A percentile compares a stretch with the other conserved stretches of the same genome.
Conservation (phyloP, 2,888 invertebrate genomes). For the Elegia similella region DNA sequence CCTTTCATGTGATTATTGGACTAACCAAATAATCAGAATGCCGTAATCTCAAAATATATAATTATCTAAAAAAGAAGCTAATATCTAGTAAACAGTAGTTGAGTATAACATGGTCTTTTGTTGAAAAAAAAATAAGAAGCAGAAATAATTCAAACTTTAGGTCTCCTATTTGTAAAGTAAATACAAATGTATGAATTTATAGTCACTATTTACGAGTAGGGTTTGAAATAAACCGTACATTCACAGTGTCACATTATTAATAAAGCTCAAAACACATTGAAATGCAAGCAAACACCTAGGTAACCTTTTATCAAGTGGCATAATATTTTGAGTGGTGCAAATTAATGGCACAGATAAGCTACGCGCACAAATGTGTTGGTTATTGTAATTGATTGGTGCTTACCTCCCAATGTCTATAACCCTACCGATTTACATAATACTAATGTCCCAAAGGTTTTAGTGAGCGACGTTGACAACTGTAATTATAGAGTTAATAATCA, state of each 20-base stretch:
- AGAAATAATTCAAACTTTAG: too few relatives aligned
- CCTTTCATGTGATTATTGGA: too few relatives aligned
- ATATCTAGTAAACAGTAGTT: too few relatives aligned
- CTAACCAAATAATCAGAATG: too few relatives aligned
- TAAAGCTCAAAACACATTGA: constrained; percentile 14
- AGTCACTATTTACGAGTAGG: too few relatives aligned
- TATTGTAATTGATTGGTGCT: constrained; percentile 47
- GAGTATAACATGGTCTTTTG: too few relatives aligned
- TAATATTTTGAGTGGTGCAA: constrained; percentile 27
- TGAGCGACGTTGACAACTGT: constrained; percentile 18
- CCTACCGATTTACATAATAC: constrained; percentile 40
- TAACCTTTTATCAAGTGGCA: constrained; percentile 19
- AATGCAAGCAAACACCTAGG: constrained; percentile 2
- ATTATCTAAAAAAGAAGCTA: too few relatives aligned
- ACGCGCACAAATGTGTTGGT: constrained; percentile 43
- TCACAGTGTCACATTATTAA: background rate
- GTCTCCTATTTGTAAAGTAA: too few relatives aligned
- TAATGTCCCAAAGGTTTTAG: constrained; percentile 49
- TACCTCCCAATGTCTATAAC: constrained; percentile 34
- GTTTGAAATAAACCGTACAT: constrained; percentile 17
- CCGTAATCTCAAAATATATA: too few relatives aligned
- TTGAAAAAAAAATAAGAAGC: too few relatives aligned
- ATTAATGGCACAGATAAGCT: constrained; percentile 37
- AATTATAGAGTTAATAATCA: constrained; percentile 15
- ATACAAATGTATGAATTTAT: too few relatives aligned